Evolutionary conservation across 1,140 invertebrate species (phyloP), one percentile per base, ranked within the genome.

Genomic region (Heterodera schachtii): DNA sequence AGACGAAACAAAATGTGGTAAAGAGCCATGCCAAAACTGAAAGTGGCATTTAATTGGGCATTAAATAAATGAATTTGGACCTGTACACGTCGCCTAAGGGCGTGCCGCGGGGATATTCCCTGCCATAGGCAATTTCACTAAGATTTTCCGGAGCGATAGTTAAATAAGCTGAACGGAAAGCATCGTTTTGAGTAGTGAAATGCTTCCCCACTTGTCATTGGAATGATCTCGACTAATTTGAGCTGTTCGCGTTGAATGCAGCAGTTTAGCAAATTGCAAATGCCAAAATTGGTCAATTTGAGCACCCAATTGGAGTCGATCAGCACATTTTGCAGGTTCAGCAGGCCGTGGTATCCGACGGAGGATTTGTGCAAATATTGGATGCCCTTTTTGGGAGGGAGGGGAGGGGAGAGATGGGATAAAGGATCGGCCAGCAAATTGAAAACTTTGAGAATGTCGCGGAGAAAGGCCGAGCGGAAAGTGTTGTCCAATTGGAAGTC

Each of bases 251-350:
- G 43, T 66, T 83, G 73, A 31, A 88, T 83, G n/a, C 78, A 57
- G 31, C 82, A 80, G 67, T 87, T 78, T 3, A 88, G 64, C 73
- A 90, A 44, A 49, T 86, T 86, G 11, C 71, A 64, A 8, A 90
- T 84, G 19, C 87, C 87, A 70, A 89, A 89, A 47, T 89, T 81
- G 8, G 88, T 86, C 19, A 89, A 73, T 73, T 89, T 89, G 47
- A 89, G 79, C 43, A 90, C 88, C 87, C 87, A 89, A 79, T 90
- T 89, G 11, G 78, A 77, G 73, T 89, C 87, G 44, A 89, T 90
- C n/a, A 89, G 67, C 76, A 89, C 89, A 57, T 84, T 89, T 41
- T 78, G 49, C 2, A 81, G 73, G 64, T 67, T 84, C 11, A 89
- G 80, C 7, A 88, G 75, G 43, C 88, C 88, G 46, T 89, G 87